These are phyloP conservation scores for Macrotus californicus DNA, from an alignment of 2,113 vertebrate genomes.

Conservation along the genomic window DNA sequence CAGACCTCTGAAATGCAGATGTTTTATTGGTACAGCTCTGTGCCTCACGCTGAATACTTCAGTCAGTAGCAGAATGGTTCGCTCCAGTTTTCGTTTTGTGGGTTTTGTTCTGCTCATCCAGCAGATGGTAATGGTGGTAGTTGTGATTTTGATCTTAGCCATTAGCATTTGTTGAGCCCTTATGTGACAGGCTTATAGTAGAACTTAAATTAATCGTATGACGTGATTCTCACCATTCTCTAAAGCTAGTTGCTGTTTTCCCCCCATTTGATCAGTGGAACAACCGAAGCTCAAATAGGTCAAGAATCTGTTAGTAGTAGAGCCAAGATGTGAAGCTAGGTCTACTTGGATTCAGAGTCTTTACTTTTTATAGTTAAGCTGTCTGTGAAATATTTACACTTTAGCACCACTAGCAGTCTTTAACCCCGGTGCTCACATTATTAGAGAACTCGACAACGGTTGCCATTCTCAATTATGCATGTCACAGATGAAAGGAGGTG, in stretches of 20 bases:
- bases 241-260: neutral
- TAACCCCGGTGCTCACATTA: neutral
- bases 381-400: neutral
- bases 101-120: neutral
- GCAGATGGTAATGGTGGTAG: neutral
- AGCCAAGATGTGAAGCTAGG: neutral
- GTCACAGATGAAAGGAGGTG: neutral
- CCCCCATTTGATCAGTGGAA: neutral
- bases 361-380: neutral
- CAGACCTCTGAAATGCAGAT: neutral
- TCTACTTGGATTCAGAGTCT: neutral
- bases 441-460: neutral
- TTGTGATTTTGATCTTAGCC: neutral
- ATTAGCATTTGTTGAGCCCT: neutral
- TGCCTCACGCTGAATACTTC: neutral
- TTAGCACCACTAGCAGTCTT: neutral
- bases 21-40: neutral
- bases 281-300: neutral
- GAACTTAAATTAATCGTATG: neutral
- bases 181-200: neutral
- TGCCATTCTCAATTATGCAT: constrained; percentile 3
- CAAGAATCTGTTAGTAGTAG: neutral
- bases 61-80: neutral
- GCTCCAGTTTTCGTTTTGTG: neutral
- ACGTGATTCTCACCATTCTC: neutral